Base-by-base conservation (phyloP, 2,113 vertebrate genomes). In the Alethe diademata region DNA sequence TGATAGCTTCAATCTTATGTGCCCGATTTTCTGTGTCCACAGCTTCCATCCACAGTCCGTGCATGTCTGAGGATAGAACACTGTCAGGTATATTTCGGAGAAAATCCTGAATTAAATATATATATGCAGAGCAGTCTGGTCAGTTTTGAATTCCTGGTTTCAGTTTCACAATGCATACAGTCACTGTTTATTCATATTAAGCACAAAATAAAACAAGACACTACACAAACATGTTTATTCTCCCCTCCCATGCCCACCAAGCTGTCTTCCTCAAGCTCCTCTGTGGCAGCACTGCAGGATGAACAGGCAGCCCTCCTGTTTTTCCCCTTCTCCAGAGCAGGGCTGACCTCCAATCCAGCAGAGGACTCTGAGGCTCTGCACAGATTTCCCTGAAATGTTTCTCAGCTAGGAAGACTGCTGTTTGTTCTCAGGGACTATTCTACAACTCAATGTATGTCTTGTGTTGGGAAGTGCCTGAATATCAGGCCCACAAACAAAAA, bases 41-140 rank as follows among this genome's bases (percentile, higher is more conserved):
- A 89, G 97, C 98, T 95, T 98, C 97, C 97, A 98, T 98, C 98
- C 98, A 98, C 74, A 97, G 97, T 69, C 97, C 88, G 76, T 98
- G 98, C 96, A 98, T 97, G 88, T 98, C 98, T 96, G 98, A 98
- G 86, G 98, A 98, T 80, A 98, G 97, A 94, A 98, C 92, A 95
- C 98, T 98, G 81, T 98, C 98, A 92, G 98, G 98, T 93, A 98
- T 97, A 96, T 98, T 98, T 92, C 98, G 98, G 33, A 98, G 97
- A 97, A 98, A 98, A 97, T 98, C 98, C 98, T 98, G 95, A 97
- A 97, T 97, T 96, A 97, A 98, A 98, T 95, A 97, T 92, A 98
- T 91, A 97, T 38, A 95, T 64, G 93, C 78, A 97, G 91, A 96
- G 96, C 92, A 95, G 78, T 95, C 86, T 96, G 95, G 97, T 97